phyloP scores from a whole-genome alignment of 1,140 invertebrate genomes.

The Rhysida immarginata region DNA sequence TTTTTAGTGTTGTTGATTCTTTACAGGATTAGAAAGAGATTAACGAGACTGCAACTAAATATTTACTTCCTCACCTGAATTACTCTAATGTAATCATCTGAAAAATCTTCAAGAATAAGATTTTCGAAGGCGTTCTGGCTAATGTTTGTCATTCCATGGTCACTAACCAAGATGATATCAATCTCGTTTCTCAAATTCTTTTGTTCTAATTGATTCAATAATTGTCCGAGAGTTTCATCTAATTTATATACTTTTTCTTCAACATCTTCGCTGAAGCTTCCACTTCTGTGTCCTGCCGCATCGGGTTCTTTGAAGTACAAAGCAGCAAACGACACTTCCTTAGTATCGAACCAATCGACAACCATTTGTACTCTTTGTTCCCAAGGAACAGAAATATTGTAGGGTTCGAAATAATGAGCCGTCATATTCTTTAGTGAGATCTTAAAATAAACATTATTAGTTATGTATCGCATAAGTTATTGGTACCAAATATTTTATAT shows the following conservation, averaged over 20 bases:
- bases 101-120: no score
- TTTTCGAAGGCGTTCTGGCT: no score
- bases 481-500: no score
- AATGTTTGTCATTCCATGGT: constrained; percentile 66
- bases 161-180: constrained; percentile 53
- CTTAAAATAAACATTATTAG: no score
- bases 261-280: constrained; percentile 31
- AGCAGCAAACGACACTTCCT: constrained; percentile 14
- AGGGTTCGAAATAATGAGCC: constrained; percentile 12
- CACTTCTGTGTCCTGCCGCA: constrained; percentile 23
- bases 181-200: constrained; percentile 36
- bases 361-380: constrained; percentile 11
- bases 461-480: no score
- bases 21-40: no score
- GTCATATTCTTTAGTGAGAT: constrained; percentile 7
- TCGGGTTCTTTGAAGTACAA: constrained; percentile 32
- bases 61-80: no score
- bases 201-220: constrained; percentile 36
- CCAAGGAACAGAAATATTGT: neutral
- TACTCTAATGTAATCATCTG: no score
- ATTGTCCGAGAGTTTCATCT: constrained; percentile 40
- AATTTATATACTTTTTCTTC: constrained; percentile 35
- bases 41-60: no score
- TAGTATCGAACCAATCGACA: constrained; percentile 1
- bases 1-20: no score